Evolutionary conservation across 37 sponge, comb jelly and placozoan genomes (phyloP), one percentile per base, ranked within the genome.

Genomic region (Oscarella lobularis): DNA sequence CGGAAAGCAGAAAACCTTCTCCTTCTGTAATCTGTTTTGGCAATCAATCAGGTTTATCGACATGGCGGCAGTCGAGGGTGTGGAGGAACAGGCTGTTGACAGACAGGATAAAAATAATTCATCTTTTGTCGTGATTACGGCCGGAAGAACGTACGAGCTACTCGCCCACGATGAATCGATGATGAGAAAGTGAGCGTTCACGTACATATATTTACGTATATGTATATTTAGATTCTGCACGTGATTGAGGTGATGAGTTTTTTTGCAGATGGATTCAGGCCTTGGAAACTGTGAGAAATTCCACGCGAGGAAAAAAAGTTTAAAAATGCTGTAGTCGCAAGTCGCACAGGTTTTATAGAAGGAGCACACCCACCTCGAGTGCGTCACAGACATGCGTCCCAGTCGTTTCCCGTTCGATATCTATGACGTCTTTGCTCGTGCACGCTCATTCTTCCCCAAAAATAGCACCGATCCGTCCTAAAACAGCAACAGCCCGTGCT

Each of bases 291-390:
- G 20, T 48, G 9, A 27, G 60, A 20, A 48, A 48, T 48, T 48
- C 14, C 14, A 48, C 14, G n/a, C n/a, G n/a, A n/a, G n/a, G n/a
- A n/a, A n/a, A n/a, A n/a, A n/a, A n/a, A n/a, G n/a, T n/a, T n/a
- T n/a, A n/a, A n/a, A n/a, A n/a, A n/a, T n/a, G n/a, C n/a, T n/a
- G 60, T 27, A 48, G 60, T 48, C 60, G 60, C 60, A 48, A 48
- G 60, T 48, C 60, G 20, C 60, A 48, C 60, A 48, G 14, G 60
- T n/a, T n/a, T n/a, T n/a, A n/a, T n/a, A n/a, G n/a, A n/a, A n/a
- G n/a, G n/a, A n/a, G n/a, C n/a, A n/a, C n/a, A n/a, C n/a, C n/a
- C n/a, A n/a, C n/a, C n/a, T n/a, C n/a, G n/a, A n/a, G n/a, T n/a
- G n/a, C n/a, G n/a, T n/a, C n/a, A n/a, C n/a, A n/a, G n/a, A n/a